Conservation (phyloP, 2,797 vertebrate species). For the Protonibea diacanthus region DNA sequence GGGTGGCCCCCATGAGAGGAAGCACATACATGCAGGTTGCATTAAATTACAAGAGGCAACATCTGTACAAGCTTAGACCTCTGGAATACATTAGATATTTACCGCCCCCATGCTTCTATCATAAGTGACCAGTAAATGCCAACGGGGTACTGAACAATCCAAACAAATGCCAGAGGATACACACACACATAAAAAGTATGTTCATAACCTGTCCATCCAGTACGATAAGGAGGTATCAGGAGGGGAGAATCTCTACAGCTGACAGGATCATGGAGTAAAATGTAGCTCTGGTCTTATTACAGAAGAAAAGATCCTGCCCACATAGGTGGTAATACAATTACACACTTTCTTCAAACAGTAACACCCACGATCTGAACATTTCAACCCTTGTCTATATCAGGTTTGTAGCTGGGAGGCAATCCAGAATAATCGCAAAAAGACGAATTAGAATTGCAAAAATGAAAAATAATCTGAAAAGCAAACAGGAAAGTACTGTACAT, state of each 20-base stretch:
- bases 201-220: neutral
- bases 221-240: neutral
- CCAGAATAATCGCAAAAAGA: neutral
- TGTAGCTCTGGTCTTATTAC: neutral
- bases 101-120: constrained; percentile 39
- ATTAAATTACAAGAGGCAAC: constrained; percentile 79
- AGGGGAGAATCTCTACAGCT: neutral
- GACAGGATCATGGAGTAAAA: constrained; percentile 11
- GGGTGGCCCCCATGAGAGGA: constrained; percentile 75
- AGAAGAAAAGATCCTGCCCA: neutral
- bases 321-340: neutral
- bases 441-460: neutral
- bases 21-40: constrained; percentile 76
- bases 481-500: neutral
- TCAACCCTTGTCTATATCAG: neutral
- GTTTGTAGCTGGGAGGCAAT: neutral
- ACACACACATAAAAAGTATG: neutral
- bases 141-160: constrained; percentile 44
- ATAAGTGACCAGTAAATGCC: constrained; percentile 54
- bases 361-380: neutral
- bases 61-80: constrained; percentile 78
- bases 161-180: constrained; percentile 53
- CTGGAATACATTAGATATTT: constrained; percentile 76
- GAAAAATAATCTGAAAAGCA: neutral
- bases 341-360: neutral